Evolutionary conservation across 1,140 invertebrate genomes (phyloP), one percentile per base, ranked within the genome.

Genomic region (Drosophila neocordata): DNA sequence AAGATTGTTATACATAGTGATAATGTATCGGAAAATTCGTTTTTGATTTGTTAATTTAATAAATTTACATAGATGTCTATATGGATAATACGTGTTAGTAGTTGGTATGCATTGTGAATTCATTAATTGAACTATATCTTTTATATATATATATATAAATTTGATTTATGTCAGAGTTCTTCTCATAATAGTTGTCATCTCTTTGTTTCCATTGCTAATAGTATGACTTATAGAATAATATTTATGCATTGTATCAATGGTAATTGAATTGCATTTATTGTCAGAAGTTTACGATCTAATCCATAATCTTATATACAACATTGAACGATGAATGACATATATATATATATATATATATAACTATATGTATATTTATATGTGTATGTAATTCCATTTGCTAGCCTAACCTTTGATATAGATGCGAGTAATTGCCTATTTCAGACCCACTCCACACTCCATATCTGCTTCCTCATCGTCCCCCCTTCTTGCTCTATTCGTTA

Each of bases 221-320:
- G 72, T 67, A 73, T 77, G 78, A 70, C 82, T 82, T 84, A 73
- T 77, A 69, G 56, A 68, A 79, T 67, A 75, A 69, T 22, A 22
- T 61, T 27, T 68, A 57, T 52, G 62, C 35, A 53, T 53, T 65
- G 51, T 56, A 59, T 79, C 73, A 69, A 76, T 67, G 80, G 70
- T 90, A 90, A 90, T 90, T 90, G 89, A 90, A 90, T 81, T 75
- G 74, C 79, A 76, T 78, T 90, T 90, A 90, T 90, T 90, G 89
- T 90, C 89, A 83, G 89, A 83, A 83, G 89, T 90, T 90, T 89
- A 89, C 83, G 84, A 73, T 83, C 69, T 77, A 70, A 44, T 60
- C 61, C 51, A 85, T 75, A 81, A 66, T 64, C 75, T 37, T 70
- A 65, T 60, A 69, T 63, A 75, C 68, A 85, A 73, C 74, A 65